These are phyloP conservation scores for Holacanthus passer DNA, from an alignment of 2,113 vertebrate genomes.

Conservation along the genomic window DNA sequence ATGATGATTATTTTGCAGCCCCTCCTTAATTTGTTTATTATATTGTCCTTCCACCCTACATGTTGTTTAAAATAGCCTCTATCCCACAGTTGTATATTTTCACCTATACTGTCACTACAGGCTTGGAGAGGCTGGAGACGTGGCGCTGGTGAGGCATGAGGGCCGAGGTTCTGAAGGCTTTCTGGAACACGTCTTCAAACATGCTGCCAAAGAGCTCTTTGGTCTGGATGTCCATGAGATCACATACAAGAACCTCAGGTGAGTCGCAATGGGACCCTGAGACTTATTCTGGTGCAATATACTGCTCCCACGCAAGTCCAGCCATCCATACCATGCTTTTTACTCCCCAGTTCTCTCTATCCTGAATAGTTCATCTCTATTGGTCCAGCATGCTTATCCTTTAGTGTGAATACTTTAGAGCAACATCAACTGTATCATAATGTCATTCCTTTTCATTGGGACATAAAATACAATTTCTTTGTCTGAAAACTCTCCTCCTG, in stretches of 20 bases:
- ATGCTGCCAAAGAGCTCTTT: constrained; percentile 94
- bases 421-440: background rate
- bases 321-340: background rate
- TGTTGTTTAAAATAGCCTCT: background rate
- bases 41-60: background rate
- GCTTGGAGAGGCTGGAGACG: constrained; percentile 84
- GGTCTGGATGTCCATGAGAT: constrained; percentile 90
- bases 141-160: constrained; percentile 84
- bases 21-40: too few relatives aligned
- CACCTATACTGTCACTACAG: constrained; percentile 67
- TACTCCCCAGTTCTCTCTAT: background rate
- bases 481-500: background rate
- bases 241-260: constrained; percentile 91
- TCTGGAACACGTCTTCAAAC: constrained; percentile 92
- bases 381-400: background rate
- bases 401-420: background rate
- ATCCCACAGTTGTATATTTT: background rate
- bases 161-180: constrained; percentile 90
- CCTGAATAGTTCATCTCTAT: background rate
- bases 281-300: background rate
- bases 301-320: background rate
- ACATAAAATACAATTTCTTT: background rate
- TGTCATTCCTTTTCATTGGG: background rate
- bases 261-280: background rate
- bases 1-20: too few relatives aligned